These are phyloP conservation scores for Epizoanthus rinbou DNA, from an alignment of 92 coral and sea anemone genomes.

Conservation along the genomic window DNA sequence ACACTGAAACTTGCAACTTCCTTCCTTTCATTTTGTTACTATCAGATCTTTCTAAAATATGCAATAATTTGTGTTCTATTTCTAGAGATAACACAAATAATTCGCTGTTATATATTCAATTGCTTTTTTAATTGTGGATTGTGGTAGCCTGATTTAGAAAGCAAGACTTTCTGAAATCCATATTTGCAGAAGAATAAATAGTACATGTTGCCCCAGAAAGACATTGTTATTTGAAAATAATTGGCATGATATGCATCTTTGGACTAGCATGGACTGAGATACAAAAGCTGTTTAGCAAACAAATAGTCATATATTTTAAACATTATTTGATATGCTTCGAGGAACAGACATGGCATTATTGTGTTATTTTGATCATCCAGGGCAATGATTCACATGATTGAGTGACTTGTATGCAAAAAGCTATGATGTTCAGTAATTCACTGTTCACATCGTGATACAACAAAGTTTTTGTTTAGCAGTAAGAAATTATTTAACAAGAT, in stretches of 20 bases:
- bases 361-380: neutral
- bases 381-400: too few species aligned
- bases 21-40: neutral
- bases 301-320: neutral
- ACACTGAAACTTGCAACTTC: neutral
- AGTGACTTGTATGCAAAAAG: neutral
- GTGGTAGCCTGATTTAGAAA: neutral
- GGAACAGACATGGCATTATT: neutral
- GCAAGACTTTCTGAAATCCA: neutral
- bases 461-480: neutral
- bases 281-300: conserved; percentile 35
- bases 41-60: neutral
- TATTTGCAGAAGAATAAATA: neutral
- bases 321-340: conserved; percentile 1
- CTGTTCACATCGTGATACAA: neutral
- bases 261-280: neutral
- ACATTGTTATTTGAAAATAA: neutral
- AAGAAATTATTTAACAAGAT: conserved; percentile 4
- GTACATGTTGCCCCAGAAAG: neutral
- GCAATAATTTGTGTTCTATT: neutral
- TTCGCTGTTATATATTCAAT: neutral
- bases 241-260: neutral
- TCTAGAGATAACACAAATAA: neutral
- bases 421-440: neutral
- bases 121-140: neutral